phyloP scores from a whole-genome alignment of 2,797 vertebrate species.

The Varecia variegata region DNA sequence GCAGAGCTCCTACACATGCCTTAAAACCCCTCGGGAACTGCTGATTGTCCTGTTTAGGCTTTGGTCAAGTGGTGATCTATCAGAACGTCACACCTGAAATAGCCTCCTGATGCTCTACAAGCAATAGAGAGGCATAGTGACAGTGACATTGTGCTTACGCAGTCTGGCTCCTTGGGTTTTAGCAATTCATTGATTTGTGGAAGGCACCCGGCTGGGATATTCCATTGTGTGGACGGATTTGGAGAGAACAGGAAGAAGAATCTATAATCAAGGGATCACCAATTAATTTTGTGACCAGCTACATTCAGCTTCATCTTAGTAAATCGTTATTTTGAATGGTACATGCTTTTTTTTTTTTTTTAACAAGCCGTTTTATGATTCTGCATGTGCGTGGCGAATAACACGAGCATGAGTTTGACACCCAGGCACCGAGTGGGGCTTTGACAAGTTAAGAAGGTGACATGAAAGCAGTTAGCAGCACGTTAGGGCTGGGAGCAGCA shows the following conservation, averaged over 20 bases:
- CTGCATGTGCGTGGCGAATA: slow-evolving; percentile 44
- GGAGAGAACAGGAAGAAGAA: neutral
- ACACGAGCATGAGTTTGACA: neutral
- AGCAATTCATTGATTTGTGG: neutral
- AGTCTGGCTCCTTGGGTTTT: neutral
- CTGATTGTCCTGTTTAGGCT: neutral
- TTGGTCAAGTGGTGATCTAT: neutral
- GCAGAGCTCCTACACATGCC: fast-evolving
- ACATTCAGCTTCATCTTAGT: neutral
- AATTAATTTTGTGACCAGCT: neutral
- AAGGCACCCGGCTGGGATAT: neutral
- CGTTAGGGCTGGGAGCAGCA: neutral
- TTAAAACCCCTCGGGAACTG: neutral
- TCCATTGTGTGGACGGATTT: neutral
- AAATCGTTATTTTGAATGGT: neutral
- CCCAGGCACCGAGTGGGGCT: neutral
- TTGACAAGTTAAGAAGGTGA: neutral
- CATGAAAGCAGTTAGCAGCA: neutral
- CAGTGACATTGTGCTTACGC: neutral
- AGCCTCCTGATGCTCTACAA: neutral
- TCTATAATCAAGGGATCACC: neutral
- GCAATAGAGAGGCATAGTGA: too few relatives aligned
- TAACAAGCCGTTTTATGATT: neutral
- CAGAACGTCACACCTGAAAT: neutral
- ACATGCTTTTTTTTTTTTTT: neutral